Base-by-base conservation (phyloP, 1,140 invertebrate species). In the Temnothorax longispinosus region DNA sequence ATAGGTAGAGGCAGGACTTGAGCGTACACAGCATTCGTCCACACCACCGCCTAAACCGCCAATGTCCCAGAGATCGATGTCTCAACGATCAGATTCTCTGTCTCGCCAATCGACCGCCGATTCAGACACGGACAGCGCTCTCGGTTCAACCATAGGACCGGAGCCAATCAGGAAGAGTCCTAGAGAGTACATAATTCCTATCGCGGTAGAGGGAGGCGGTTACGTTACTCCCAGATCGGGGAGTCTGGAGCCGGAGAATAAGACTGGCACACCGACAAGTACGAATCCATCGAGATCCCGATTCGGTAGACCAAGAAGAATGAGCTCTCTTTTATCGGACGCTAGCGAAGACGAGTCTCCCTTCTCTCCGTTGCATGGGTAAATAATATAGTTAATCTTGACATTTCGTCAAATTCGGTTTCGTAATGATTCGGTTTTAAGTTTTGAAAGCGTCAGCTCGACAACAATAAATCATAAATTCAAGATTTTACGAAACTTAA, bases 151-250 rank as follows among this genome's bases (percentile, higher is more conserved):
- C 11, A 94, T 96, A 35, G 97, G 95, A 50, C 95, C 95, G 10
- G 97, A 98, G 93, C 97, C 97, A 1, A 98, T 98, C 88, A 97
- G 97, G 91, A 98, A 98, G 95, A 98, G 97, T 76, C 98, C 98
- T 11, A 95, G 98, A 21, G 98, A 99, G 95, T 98, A 98, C 90
- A 98, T 99, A 91, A 98, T 99, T 95, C 98, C 98, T 0, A 98
- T 99, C 91, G 97, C 98, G 18, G 97, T 98, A 60, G 98, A 98
- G 95, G 98, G 98, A 85, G 98, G 98, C 85, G 98, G 98, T 72
- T 98, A 97, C 92, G 97, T 98, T 35, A 98, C 97, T 27, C 98
- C 98, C 18, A 95, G 97, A 35, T 97, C 97, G 67, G 96, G 97
- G 82, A 98, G 97, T 91, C 95, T 97, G 35, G 97, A 98, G 93